phyloP scores from a whole-genome alignment of 2,113 vertebrate species.

The Pygathrix nemaeus region DNA sequence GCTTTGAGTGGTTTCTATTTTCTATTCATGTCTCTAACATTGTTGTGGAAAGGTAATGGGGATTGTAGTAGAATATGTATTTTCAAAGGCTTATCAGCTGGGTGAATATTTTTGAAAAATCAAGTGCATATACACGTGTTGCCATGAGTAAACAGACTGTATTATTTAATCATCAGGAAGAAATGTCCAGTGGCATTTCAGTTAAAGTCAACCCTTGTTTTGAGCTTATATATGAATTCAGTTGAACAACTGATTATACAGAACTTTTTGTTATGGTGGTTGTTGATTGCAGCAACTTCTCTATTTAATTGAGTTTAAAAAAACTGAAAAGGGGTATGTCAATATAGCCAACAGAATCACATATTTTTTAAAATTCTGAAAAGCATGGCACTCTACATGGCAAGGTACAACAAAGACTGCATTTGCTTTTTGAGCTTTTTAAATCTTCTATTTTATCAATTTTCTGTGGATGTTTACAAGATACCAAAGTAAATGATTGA shows the following conservation, averaged over 20 bases:
- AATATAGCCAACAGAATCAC: not conserved
- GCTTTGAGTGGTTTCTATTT: not conserved
- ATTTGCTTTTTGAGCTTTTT: not conserved
- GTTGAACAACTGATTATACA: not conserved
- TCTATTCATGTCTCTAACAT: not conserved
- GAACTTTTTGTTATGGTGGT: not conserved
- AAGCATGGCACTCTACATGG: not conserved
- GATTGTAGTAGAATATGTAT: not conserved
- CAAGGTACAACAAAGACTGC: not conserved
- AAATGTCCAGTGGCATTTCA: not conserved
- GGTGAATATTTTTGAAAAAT: not conserved
- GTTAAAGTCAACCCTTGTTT: not conserved
- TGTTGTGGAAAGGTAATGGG: not conserved
- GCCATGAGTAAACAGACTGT: not conserved
- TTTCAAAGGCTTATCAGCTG: conserved; percentile 25
- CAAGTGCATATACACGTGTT: not conserved
- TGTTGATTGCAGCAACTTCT: not conserved
- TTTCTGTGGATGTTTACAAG: not conserved
- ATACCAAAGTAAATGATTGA: not conserved
- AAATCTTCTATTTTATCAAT: conserved; percentile 11
- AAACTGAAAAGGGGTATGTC: not conserved
- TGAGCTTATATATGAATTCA: not conserved
- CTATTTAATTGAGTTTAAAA: not conserved
- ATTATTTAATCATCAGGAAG: not conserved
- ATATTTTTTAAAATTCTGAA: conserved; percentile 10